Evolutionary conservation across 2,113 vertebrate species (phyloP), one percentile per base, ranked within the genome.

Genomic region (Pollachius pollachius): DNA sequence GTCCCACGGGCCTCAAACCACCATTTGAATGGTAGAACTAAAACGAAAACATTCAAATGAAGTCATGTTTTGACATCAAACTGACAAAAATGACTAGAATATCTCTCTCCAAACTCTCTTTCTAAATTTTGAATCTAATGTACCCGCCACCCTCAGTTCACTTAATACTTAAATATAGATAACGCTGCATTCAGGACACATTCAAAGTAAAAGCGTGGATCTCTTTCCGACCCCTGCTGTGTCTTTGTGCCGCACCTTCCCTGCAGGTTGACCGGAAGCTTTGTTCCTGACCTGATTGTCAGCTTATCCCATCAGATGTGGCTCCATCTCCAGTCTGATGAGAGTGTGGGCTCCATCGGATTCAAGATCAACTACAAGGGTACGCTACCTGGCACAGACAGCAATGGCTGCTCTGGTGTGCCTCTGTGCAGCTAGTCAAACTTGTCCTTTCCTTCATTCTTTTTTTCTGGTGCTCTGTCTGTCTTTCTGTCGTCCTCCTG

Each of bases 331-430:
- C 97, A 98, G 87, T 98, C 97, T 0, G 97, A 99, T 85, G 97
- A 99, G 89, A 99, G 97, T 8, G 96, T 98, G 73, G 97, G 97
- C 70, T 98, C 97, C 1, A 95, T 98, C n/a, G 97, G 97, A 67
- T 99, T 99, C 89, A 98, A 98, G 85, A 94, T 98, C 85, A 98
- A 96, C 93, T 98, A 98, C 89, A 97, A 98, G 96, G 97, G 97
- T 98, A 92, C 11, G 15, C 8, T 11, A 15, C 27, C 58, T 18
- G 57, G n/a, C n/a, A 52, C 30, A 18, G 72, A 80, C 78, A 69
- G 63, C 58, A 72, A 73, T 76, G 62, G 68, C 54, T 71, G 54
- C 54, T n/a, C 54, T 12, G 54, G 52, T 54, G 52, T 54, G 7
- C 3, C 52, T 16, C 16, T 54, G 52, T 11, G 9, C 12, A 54